Conservation (phyloP, 2,888 invertebrate species). For the Nowickia ferox region DNA sequence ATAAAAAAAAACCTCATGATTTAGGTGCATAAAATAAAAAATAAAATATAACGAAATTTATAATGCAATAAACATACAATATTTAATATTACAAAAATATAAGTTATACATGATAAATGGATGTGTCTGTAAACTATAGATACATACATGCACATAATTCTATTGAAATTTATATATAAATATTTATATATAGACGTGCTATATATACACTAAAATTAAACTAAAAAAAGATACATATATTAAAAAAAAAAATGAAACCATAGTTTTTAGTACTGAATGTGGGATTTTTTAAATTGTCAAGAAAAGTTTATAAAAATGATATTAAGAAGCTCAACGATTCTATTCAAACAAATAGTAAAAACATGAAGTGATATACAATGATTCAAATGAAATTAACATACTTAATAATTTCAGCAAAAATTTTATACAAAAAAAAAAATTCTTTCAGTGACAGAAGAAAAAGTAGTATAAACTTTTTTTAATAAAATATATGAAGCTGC, state of each 20-base stretch:
- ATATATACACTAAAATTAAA: slow-evolving; percentile 57
- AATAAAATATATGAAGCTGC: no score
- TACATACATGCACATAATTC: slow-evolving; percentile 71
- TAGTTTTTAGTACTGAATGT: slow-evolving; percentile 56
- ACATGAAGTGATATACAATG: slow-evolving; percentile 13
- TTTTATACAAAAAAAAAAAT: no score
- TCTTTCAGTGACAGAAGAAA: no score
- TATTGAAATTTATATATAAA: slow-evolving; percentile 64
- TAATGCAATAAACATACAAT: slow-evolving; percentile 70
- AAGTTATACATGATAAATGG: slow-evolving; percentile 64
- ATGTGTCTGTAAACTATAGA: slow-evolving; percentile 68
- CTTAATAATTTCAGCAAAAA: no score
- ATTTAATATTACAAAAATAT: slow-evolving; percentile 68
- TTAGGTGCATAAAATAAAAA: slow-evolving; percentile 5
- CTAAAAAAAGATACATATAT: slow-evolving; percentile 24
- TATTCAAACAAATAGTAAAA: slow-evolving; percentile 19
- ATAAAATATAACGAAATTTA: slow-evolving; percentile 68
- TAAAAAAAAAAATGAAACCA: slow-evolving; percentile 35
- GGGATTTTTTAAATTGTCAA: slow-evolving; percentile 23
- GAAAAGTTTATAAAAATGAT: slow-evolving; percentile 6
- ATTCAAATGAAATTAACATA: background rate
- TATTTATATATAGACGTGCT: slow-evolving; percentile 57
- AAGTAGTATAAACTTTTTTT: no score
- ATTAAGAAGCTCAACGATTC: slow-evolving; percentile 60
- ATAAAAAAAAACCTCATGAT: slow-evolving; percentile 25